A percentile compares a stretch with the other conserved stretches of the same genome.
Evolutionary conservation across 37 sponge, comb jelly and placozoan species (phyloP).

Genomic region (Hormiphora californensis): DNA sequence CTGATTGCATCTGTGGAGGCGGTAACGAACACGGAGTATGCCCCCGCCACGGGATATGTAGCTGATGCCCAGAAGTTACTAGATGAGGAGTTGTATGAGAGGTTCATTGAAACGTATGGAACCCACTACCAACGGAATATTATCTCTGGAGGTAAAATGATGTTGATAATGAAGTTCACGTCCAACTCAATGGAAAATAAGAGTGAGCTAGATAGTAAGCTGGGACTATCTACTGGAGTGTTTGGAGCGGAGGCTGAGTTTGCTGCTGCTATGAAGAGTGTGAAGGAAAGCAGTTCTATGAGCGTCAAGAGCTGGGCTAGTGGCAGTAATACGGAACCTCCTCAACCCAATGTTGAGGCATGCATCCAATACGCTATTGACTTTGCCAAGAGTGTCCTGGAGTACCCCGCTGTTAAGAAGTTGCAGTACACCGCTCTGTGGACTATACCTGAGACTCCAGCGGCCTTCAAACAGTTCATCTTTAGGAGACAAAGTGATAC

Average conservation of each 20-base stretch:
- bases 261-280: neutral
- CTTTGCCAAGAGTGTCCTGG: conserved; percentile 18
- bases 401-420: neutral
- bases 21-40: neutral
- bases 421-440: neutral
- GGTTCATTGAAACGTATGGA: neutral
- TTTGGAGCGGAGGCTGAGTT: conserved; percentile 10
- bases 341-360: neutral
- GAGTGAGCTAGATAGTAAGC: neutral
- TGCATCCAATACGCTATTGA: conserved; percentile 22
- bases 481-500: neutral
- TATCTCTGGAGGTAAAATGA: neutral
- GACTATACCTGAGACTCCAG: neutral
- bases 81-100: neutral
- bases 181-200: neutral
- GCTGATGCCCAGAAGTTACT: neutral
- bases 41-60: neutral
- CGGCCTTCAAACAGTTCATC: neutral
- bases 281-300: neutral
- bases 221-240: neutral
- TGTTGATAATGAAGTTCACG: neutral
- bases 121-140: conserved; percentile 12
- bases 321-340: conserved; percentile 3
- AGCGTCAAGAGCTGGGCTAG: neutral
- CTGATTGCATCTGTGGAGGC: neutral